These are phyloP conservation scores for Spheniscus mendiculus DNA, from an alignment of 2,113 vertebrate species.

Conservation along the genomic window DNA sequence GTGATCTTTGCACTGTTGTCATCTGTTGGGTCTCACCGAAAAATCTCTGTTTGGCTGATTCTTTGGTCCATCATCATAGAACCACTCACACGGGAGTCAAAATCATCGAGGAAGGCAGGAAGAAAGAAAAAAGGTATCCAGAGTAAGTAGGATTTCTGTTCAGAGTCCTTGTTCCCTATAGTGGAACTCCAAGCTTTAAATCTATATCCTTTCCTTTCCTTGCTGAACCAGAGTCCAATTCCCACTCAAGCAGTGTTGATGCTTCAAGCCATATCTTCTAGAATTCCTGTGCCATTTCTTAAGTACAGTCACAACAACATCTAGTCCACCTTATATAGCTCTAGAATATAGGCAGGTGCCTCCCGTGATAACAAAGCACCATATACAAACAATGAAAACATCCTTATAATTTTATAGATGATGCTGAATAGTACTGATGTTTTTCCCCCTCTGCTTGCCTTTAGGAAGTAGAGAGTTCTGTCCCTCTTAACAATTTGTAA, in stretches of 20 bases:
- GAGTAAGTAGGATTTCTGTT: neutral
- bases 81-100: neutral
- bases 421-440: neutral
- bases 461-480: neutral
- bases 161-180: neutral
- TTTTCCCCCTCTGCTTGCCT: neutral
- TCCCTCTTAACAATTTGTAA: neutral
- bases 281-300: neutral
- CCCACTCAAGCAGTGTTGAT: neutral
- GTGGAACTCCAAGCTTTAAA: neutral
- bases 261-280: neutral
- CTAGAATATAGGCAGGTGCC: neutral
- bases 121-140: neutral
- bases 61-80: neutral
- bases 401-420: neutral
- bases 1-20: neutral
- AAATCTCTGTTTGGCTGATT: neutral
- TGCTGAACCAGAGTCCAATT: neutral
- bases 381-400: neutral
- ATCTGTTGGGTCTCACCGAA: neutral
- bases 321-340: neutral
- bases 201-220: neutral
- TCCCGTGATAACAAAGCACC: fast-evolving
- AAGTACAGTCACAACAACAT: neutral
- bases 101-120: neutral